Evolutionary conservation across 2,113 vertebrate species (phyloP).

Genomic region (Eurypyga helias): DNA sequence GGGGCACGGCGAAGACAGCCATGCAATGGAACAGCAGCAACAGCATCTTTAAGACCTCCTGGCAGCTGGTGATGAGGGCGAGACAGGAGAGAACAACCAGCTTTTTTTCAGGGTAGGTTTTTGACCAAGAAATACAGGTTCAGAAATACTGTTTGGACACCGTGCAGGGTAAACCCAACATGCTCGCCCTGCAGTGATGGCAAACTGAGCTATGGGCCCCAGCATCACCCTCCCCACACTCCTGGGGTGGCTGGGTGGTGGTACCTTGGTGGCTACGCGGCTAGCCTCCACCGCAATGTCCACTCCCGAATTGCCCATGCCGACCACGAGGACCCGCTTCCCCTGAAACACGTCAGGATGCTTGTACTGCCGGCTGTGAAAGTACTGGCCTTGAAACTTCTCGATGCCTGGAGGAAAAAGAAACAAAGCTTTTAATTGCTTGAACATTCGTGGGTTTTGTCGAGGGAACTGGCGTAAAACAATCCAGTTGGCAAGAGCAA

Average conservation of each 20-base stretch:
- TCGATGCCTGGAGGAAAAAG: slow-evolving; percentile 76
- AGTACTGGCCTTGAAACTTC: slow-evolving; percentile 79
- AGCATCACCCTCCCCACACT: accelerated
- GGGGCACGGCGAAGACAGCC: accelerated
- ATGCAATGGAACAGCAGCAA: neutral
- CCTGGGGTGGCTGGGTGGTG: neutral
- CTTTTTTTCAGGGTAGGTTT: neutral
- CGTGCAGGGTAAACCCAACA: neutral
- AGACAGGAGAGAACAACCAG: neutral
- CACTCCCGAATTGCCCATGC: slow-evolving; percentile 87
- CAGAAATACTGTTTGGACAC: neutral
- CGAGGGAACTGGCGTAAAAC: neutral
- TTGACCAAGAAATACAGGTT: neutral
- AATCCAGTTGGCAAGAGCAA: neutral
- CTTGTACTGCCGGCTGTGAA: slow-evolving; percentile 89
- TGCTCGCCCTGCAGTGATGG: neutral
- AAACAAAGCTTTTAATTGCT: neutral
- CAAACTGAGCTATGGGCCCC: neutral
- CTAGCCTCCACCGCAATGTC: slow-evolving; percentile 90
- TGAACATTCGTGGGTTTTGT: neutral
- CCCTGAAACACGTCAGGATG: slow-evolving; percentile 77
- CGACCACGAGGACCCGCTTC: slow-evolving; percentile 85
- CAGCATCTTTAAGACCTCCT: neutral
- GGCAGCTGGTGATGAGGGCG: neutral
- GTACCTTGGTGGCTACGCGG: slow-evolving; percentile 81